phyloP scores from a whole-genome alignment of 2,888 invertebrate genomes.

The Boloria selene region DNA sequence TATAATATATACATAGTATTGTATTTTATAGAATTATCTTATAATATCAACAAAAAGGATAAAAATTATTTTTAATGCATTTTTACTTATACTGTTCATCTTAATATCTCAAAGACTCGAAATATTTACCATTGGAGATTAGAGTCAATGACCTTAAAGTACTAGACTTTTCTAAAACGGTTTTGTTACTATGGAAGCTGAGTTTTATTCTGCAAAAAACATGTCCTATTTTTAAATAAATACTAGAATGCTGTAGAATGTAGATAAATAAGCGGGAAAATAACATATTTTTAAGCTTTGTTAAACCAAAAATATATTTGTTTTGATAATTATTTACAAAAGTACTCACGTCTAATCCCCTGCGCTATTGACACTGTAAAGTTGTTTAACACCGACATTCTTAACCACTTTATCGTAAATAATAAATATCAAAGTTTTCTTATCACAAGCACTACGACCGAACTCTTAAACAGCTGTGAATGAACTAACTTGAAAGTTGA shows the following conservation, averaged over 20 bases:
- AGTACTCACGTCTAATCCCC: conserved; percentile 68
- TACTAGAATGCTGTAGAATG: neutral
- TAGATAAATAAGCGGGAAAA: neutral
- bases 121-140: neutral
- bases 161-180: neutral
- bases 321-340: conserved; percentile 20
- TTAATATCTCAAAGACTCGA: neutral
- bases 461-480: conserved; percentile 33
- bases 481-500: conserved; percentile 36
- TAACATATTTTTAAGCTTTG: conserved; percentile 10
- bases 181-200: too few relatives aligned
- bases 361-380: conserved; percentile 70
- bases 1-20: too few relatives aligned
- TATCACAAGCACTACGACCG: conserved; percentile 37
- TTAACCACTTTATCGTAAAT: conserved; percentile 40
- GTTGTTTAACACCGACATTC: conserved; percentile 73
- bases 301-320: neutral
- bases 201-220: too few relatives aligned
- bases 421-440: conserved; percentile 31
- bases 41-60: too few relatives aligned
- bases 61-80: neutral
- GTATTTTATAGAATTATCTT: too few relatives aligned
- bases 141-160: conserved; percentile 12
- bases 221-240: neutral
- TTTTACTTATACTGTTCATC: neutral